phyloP scores from a whole-genome alignment of 2,113 vertebrate species.

The Phainopepla nitens region DNA sequence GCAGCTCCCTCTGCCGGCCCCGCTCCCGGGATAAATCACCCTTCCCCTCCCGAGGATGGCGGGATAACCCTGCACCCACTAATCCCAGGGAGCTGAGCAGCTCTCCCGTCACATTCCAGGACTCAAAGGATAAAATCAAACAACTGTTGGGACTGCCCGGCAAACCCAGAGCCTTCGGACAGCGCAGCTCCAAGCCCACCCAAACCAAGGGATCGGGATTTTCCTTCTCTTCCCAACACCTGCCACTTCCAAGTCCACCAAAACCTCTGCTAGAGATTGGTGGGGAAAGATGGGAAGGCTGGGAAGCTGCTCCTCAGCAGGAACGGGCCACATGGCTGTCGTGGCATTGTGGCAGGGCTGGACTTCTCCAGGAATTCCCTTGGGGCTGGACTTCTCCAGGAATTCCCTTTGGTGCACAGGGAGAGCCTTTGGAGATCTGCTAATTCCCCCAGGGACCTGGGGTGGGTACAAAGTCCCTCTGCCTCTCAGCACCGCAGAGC shows the following conservation, averaged over 20 bases:
- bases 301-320: not conserved
- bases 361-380: not conserved
- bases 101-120: not conserved
- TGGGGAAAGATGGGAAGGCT: not conserved
- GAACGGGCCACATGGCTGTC: rapidly evolving
- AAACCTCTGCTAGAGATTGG: not conserved
- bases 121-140: not conserved
- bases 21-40: not conserved
- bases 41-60: rapidly evolving
- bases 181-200: not conserved
- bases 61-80: not conserved
- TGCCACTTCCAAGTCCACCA: not conserved
- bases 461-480: not conserved
- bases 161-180: rapidly evolving
- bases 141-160: rapidly evolving
- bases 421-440: too few species aligned
- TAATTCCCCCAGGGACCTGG: too few species aligned
- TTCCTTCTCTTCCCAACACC: rapidly evolving
- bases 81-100: not conserved
- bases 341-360: not conserved
- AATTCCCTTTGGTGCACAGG: not conserved
- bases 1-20: constrained; percentile 52
- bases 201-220: not conserved
- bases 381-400: too few species aligned
- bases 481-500: rapidly evolving